A percentile compares a stretch with the other conserved stretches of the same genome.
These are phyloP conservation scores for Hemistola chrysoprasaria DNA, from an alignment of 2,888 invertebrate genomes.

Conservation along the genomic window DNA sequence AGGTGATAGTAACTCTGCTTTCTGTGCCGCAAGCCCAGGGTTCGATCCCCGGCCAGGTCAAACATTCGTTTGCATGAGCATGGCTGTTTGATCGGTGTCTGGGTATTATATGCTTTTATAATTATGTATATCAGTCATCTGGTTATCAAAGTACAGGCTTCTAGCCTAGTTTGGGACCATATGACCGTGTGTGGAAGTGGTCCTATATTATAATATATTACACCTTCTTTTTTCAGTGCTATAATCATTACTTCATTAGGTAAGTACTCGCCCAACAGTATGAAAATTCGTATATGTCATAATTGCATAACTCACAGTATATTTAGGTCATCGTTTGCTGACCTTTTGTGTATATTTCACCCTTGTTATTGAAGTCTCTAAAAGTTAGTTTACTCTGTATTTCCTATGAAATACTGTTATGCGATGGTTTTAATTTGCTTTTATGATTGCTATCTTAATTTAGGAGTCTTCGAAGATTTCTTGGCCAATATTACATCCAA, in stretches of 20 bases:
- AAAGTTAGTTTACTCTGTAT: constrained; percentile 36
- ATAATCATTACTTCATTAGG: constrained; percentile 1
- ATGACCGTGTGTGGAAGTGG: too few species aligned
- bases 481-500: constrained; percentile 1
- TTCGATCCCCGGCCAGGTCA: too few species aligned
- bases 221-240: constrained; percentile 10
- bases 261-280: constrained; percentile 33
- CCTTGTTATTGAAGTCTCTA: constrained; percentile 45
- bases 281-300: constrained; percentile 49
- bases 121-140: too few species aligned
- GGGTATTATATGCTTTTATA: too few species aligned
- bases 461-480: constrained; percentile 7
- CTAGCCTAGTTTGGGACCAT: too few species aligned
- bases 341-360: constrained; percentile 56
- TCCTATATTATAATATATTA: too few species aligned
- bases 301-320: constrained; percentile 63
- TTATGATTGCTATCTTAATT: constrained; percentile 17
- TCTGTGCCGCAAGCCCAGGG: too few species aligned
- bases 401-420: constrained; percentile 39
- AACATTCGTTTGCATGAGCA: too few species aligned
- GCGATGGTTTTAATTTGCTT: constrained; percentile 27
- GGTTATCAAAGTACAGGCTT: too few species aligned
- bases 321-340: constrained; percentile 63
- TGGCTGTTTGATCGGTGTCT: too few species aligned
- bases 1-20: too few species aligned